These are phyloP conservation scores for Theropithecus gelada DNA, from an alignment of 2,113 vertebrate genomes.

Conservation along the genomic window DNA sequence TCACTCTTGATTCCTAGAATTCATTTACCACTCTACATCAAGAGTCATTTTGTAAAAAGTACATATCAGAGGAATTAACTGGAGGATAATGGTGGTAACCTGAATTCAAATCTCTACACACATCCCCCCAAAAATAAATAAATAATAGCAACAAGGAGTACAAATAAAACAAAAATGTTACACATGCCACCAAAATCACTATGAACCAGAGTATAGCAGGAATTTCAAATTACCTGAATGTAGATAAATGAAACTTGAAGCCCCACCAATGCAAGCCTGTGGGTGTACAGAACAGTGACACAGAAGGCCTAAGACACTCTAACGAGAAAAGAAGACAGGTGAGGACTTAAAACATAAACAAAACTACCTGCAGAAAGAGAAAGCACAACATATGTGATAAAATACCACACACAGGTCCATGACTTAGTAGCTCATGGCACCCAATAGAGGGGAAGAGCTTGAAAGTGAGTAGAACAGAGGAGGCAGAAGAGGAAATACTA, in stretches of 20 bases:
- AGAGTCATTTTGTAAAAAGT: not conserved
- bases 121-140: not conserved
- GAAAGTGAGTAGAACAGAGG: not conserved
- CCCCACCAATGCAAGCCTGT: not conserved
- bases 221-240: slow-evolving; percentile 23
- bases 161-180: not conserved
- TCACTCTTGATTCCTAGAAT: not conserved
- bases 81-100: not conserved
- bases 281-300: not conserved
- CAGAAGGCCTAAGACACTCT: not conserved
- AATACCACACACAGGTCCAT: not conserved
- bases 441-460: not conserved
- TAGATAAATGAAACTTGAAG: not conserved
- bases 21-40: not conserved
- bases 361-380: not conserved
- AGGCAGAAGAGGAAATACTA: not conserved
- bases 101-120: not conserved
- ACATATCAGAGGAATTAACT: not conserved
- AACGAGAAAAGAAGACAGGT: not conserved
- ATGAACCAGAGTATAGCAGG: not conserved
- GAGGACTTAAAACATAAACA: not conserved
- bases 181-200: not conserved
- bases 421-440: not conserved
- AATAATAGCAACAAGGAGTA: not conserved
- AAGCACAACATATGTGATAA: not conserved